A percentile compares a stretch with the other conserved stretches of the same genome.
These are phyloP conservation scores for Carposina sasakii DNA, from an alignment of 1,140 invertebrate species.

Conservation along the genomic window DNA sequence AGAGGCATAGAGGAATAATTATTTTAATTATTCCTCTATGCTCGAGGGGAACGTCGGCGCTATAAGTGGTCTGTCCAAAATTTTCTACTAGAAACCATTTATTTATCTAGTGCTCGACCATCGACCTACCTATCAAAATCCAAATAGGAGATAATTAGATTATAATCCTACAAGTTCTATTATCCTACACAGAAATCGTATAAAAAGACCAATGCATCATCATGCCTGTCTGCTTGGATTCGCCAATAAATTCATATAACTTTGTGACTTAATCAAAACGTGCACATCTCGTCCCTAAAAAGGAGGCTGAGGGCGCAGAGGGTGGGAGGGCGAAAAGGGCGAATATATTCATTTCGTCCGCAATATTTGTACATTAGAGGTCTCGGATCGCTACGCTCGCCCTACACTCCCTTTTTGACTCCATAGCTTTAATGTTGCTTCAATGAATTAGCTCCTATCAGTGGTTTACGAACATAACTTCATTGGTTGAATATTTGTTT, in stretches of 20 bases:
- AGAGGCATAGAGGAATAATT: no score
- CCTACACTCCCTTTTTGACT: slow-evolving; percentile 41
- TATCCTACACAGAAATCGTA: no score
- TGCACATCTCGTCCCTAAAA: slow-evolving; percentile 42
- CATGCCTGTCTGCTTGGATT: slow-evolving; percentile 8
- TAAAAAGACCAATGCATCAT: slow-evolving; percentile 20
- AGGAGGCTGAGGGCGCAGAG: slow-evolving; percentile 20
- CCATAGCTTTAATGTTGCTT: slow-evolving; percentile 31
- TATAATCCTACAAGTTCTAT: no score
- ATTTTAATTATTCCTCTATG: no score
- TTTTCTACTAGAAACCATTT: no score
- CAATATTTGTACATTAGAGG: slow-evolving; percentile 72
- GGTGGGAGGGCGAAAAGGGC: slow-evolving; percentile 28
- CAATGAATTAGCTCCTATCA: background rate
- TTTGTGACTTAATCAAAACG: slow-evolving; percentile 61
- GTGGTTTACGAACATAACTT: no score
- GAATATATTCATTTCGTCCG: slow-evolving; percentile 70
- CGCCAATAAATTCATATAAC: slow-evolving; percentile 54
- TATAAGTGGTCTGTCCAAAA: no score
- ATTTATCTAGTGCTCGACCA: no score
- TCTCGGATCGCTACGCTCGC: slow-evolving; percentile 60
- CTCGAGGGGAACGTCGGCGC: no score
- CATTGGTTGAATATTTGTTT: no score
- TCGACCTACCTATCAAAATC: no score
- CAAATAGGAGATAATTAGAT: no score